Base-by-base conservation (phyloP, 2,888 invertebrate species). In the Galerucella calmariensis region DNA sequence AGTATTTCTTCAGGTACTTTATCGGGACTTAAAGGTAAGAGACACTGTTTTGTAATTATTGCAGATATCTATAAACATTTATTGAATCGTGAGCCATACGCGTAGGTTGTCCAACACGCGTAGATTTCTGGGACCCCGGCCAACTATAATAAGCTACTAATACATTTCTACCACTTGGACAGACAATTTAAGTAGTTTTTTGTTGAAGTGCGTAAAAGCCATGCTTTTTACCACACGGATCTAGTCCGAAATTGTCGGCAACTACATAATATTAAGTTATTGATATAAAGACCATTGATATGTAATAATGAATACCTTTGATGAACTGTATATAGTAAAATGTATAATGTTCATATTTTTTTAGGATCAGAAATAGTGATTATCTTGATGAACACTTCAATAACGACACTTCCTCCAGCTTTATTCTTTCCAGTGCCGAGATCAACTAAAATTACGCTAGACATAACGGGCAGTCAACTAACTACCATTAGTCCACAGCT, bases 391-490 rank as follows among this genome's bases (percentile, higher is more conserved):
- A 95, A 96, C 82, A 96, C 97, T 0, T 95, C 95, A 0, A 87
- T 97, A 9, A 91, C 91, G 14, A 89, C 90, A 12, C 88, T 97
- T 70, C 96, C 96, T 0, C 93, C 95, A 5, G 94, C 96, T 0
- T 86, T 97, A 27, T 91, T 97, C 74, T 95, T 96, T 84, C 95
- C 97, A 0, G 91, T 97, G 24, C 97, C 97, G 0, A 90, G 96
- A 82, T 97, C 97, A 2, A 95, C 95, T 0, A 92, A 92, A 77
- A 91, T 97, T 46, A 91, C 90, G 5, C 89, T 97, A 5, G 95
- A 96, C 84, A 91, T 97, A 0, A 90, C 92, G 3, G 95, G 95
- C 16, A 95, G 94, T 81, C 93, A 92, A 85, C 88, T 97, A 58
- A 90, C 92, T 0, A 93, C 94, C 1, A 86, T 97, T 9, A 92